Evolutionary conservation across 2,113 vertebrate species (phyloP).

Genomic region (Dicentrarchus labrax): DNA sequence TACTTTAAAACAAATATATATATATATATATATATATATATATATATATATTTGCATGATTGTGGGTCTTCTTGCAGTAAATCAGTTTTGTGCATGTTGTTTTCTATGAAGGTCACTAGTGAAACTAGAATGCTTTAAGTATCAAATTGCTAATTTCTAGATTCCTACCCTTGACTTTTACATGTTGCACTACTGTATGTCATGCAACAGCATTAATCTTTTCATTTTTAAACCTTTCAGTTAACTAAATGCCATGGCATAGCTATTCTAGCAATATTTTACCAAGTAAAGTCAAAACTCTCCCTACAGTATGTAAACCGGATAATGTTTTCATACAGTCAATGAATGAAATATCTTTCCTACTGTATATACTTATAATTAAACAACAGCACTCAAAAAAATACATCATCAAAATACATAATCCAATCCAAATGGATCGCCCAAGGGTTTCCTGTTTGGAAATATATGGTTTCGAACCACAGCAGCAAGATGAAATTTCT

Average conservation of each 20-base stretch:
- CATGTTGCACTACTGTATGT: neutral
- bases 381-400: neutral
- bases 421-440: neutral
- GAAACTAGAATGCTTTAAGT: neutral
- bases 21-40: neutral
- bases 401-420: neutral
- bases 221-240: too few species aligned
- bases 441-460: conserved; percentile 11
- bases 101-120: neutral
- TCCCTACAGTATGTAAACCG: neutral
- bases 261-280: neutral
- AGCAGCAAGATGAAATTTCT: conserved; percentile 28
- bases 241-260: neutral
- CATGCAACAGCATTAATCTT: neutral
- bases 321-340: neutral
- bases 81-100: neutral
- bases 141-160: neutral
- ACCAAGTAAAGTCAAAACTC: neutral
- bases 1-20: neutral
- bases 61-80: neutral
- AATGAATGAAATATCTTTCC: neutral
- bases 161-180: neutral
- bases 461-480: conserved; percentile 4
- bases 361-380: neutral
- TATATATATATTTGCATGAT: neutral